A percentile compares a stretch with the other conserved stretches of the same genome.
Conservation (phyloP, 2,113 vertebrate species). For the Sphaerodactylus townsendi region DNA sequence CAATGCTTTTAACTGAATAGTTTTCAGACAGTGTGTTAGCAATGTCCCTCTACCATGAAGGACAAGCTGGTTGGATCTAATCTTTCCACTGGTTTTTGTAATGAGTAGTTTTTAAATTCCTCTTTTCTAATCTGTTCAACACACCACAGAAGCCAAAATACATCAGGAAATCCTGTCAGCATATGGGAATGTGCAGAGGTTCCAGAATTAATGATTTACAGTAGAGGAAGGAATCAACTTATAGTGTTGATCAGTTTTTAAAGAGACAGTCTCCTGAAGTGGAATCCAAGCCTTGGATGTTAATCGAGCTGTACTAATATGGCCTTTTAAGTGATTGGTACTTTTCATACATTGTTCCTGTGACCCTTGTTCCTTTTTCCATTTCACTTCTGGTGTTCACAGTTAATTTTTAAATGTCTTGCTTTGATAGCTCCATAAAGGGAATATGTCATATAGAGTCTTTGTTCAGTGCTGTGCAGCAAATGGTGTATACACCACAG, state of each 20-base stretch:
- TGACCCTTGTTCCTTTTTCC: no score
- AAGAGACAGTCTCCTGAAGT: no score
- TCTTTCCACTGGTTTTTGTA: neutral
- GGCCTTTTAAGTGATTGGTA: no score
- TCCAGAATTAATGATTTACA: no score
- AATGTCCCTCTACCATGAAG: neutral
- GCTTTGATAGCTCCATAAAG: neutral
- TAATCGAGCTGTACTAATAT: no score
- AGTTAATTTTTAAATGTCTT: no score
- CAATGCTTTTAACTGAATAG: neutral
- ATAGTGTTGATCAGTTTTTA: neutral
- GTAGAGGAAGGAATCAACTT: neutral
- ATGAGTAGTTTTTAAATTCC: neutral
- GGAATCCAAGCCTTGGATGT: no score
- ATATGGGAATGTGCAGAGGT: no score
- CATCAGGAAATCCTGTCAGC: no score
- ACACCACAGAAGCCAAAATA: no score
- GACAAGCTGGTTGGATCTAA: neutral
- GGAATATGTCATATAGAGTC: neutral
- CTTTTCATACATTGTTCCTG: no score
- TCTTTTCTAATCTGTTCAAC: neutral
- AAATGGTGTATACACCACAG: neutral
- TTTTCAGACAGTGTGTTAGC: slow-evolving; percentile 16
- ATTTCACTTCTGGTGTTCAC: no score
- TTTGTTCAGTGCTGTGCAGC: neutral